phyloP scores from a whole-genome alignment of 2,797 vertebrate genomes.

The Streptopelia turtur region DNA sequence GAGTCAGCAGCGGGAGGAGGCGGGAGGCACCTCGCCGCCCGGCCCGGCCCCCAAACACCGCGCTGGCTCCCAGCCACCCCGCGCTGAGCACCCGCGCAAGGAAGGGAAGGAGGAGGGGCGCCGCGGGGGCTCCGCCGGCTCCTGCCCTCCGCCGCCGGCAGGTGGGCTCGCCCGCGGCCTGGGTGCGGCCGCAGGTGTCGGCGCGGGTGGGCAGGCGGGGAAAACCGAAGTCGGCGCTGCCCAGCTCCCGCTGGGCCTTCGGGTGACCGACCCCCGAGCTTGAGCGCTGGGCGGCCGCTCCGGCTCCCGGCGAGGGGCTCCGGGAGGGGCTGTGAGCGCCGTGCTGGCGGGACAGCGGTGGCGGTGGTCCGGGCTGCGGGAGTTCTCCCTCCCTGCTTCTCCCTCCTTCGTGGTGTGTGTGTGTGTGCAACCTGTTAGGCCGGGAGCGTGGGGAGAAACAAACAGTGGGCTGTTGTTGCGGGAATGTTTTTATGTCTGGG shows the following conservation, averaged over 20 bases:
- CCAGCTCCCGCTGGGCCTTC: neutral
- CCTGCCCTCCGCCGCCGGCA: neutral
- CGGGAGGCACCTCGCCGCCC: neutral
- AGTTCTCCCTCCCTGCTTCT: neutral
- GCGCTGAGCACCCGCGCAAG: neutral
- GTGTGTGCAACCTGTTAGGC: neutral
- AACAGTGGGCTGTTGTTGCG: fast-evolving
- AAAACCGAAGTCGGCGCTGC: neutral
- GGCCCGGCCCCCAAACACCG: neutral
- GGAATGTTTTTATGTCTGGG: fast-evolving
- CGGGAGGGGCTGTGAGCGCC: neutral
- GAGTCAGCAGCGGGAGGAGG: neutral
- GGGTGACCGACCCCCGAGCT: neutral
- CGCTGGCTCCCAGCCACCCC: neutral
- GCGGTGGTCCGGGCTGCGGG: neutral
- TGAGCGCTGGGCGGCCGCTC: neutral
- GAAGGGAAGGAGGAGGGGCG: neutral
- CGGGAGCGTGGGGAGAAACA: neutral
- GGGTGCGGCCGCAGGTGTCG: neutral
- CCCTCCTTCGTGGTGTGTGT: no score
- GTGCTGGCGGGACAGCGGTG: neutral
- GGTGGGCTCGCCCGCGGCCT: neutral
- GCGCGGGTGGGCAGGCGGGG: neutral
- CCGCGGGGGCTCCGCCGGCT: neutral
- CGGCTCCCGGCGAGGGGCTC: no score